Evolutionary conservation across 2,113 vertebrate species (phyloP).

Genomic region (Phrynocephalus versicolor): DNA sequence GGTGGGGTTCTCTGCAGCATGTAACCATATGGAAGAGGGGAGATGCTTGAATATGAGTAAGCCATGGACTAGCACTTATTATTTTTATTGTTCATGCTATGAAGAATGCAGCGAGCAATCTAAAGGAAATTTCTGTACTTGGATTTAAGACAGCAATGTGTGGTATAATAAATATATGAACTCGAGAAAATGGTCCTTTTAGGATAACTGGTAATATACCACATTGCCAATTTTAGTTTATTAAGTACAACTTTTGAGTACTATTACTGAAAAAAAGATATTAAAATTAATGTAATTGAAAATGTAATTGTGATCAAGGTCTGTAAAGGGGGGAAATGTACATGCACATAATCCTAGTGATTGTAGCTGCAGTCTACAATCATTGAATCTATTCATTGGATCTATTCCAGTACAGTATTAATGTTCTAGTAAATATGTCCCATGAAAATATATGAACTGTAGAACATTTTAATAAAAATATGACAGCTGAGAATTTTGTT

Average conservation of each 20-base stretch:
- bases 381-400: background rate
- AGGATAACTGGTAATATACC: background rate
- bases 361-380: background rate
- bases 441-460: background rate
- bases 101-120: slow-evolving; percentile 14
- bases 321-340: background rate
- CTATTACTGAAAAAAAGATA: background rate
- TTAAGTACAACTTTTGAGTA: no score
- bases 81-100: background rate
- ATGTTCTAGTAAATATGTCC: background rate
- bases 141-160: background rate
- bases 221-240: slow-evolving; percentile 13
- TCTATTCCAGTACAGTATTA: background rate
- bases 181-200: background rate
- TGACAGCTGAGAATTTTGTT: background rate
- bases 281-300: slow-evolving; percentile 9
- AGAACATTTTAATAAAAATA: background rate
- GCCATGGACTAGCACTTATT: background rate
- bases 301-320: background rate
- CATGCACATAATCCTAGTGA: background rate
- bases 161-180: background rate
- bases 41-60: slow-evolving; percentile 19
- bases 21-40: slow-evolving; percentile 40
- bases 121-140: slow-evolving; percentile 1
- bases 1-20: slow-evolving; percentile 35